These are phyloP conservation scores for Sternarchorhynchus goeldii DNA, from an alignment of 2,797 vertebrate genomes.

Conservation along the genomic window DNA sequence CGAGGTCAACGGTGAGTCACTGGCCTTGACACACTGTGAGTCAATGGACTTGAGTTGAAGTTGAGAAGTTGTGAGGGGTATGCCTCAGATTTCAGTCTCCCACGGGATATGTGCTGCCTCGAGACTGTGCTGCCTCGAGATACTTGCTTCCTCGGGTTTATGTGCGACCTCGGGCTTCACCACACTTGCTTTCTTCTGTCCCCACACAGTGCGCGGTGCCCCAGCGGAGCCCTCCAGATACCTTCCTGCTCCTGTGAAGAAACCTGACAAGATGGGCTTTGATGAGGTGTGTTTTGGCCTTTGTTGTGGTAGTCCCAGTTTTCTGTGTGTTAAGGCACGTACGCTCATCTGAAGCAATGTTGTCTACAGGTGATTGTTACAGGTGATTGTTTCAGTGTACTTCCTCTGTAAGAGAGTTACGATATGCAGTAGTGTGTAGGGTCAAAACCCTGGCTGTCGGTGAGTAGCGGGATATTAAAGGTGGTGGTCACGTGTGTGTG, in stretches of 20 bases:
- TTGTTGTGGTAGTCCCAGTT: not conserved
- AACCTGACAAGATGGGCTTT: slow-evolving; percentile 94
- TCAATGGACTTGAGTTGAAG: not conserved
- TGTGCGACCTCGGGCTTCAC: too few relatives aligned
- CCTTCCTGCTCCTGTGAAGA: slow-evolving; percentile 78
- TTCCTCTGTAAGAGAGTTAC: too few relatives aligned
- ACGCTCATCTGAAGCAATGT: too few relatives aligned
- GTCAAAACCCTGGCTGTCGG: too few relatives aligned
- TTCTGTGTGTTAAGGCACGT: too few relatives aligned
- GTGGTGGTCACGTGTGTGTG: not conserved
- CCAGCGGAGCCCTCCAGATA: slow-evolving; percentile 85
- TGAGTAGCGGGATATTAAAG: not conserved
- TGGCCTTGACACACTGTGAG: not conserved
- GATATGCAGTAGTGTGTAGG: too few relatives aligned
- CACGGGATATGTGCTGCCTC: not conserved
- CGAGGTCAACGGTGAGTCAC: slow-evolving; percentile 86
- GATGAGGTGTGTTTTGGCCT: slow-evolving; percentile 84
- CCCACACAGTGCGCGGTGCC: slow-evolving; percentile 82
- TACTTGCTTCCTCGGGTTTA: too few relatives aligned
- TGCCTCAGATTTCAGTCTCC: slow-evolving; percentile 20
- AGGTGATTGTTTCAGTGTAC: too few relatives aligned
- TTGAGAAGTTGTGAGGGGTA: not conserved
- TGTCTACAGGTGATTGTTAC: too few relatives aligned
- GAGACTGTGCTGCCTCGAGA: too few relatives aligned
- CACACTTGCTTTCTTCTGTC: slow-evolving; percentile 35